phyloP scores from a whole-genome alignment of 2,113 vertebrate species.

The Syngnathoides biaculeatus region DNA sequence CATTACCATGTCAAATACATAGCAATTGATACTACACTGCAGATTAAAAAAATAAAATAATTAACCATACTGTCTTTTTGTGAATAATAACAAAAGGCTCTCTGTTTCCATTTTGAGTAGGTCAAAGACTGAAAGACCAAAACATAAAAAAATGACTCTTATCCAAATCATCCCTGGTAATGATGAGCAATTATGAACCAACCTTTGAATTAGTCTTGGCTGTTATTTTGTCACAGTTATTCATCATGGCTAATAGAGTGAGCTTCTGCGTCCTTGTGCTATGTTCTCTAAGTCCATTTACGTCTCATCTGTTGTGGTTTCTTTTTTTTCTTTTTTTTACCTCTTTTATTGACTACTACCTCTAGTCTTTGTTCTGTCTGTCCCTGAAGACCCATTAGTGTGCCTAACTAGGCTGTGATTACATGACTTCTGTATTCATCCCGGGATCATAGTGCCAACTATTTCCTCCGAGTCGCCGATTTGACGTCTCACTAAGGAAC shows the following conservation, averaged over 20 bases:
- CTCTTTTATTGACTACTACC: not conserved
- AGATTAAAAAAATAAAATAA: not conserved
- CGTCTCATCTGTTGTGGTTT: not conserved
- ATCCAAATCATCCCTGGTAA: conserved; percentile 30
- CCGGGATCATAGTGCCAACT: conserved; percentile 49
- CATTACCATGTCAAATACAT: not conserved
- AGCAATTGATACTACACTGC: not conserved
- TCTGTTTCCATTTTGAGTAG: conserved; percentile 14
- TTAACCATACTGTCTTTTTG: conserved; percentile 3
- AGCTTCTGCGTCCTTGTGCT: conserved; percentile 26
- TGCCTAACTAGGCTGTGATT: conserved; percentile 53
- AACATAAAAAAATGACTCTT: conserved; percentile 1
- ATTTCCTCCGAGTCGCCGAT: conserved; percentile 36
- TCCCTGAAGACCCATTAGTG: conserved; percentile 50
- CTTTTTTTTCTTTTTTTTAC: not conserved
- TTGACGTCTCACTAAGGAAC: conserved; percentile 37
- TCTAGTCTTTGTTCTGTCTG: conserved; percentile 6
- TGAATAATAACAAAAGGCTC: conserved; percentile 13
- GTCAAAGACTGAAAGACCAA: conserved; percentile 10
- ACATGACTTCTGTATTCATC: conserved; percentile 49
- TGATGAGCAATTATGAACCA: conserved; percentile 45
- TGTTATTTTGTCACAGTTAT: conserved; percentile 37
- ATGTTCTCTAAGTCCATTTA: conserved; percentile 10
- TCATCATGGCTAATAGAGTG: conserved; percentile 7
- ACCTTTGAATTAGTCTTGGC: conserved; percentile 34